Evolutionary conservation across 2,797 vertebrate genomes (phyloP), one percentile per base, ranked within the genome.

Genomic region (Danio aesculapii): DNA sequence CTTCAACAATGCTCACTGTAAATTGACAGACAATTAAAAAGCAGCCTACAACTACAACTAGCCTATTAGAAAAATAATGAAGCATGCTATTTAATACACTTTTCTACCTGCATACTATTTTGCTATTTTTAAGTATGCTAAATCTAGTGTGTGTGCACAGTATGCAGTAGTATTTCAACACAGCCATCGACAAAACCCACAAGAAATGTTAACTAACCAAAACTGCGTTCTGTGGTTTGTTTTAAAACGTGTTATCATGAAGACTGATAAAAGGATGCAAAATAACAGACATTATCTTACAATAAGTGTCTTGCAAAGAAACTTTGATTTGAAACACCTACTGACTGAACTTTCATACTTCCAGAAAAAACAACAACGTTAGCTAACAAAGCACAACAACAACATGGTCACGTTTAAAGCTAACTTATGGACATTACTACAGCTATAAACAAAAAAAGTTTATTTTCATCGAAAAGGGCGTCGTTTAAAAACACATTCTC

Each of bases 331-430:
- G 49, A 52, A 64, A 53, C 39, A 64, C 12, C 3, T 19, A 46
- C 73, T 64, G 72, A 41, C 59, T 63, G 47, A 63, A 73, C 70
- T 73, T 58, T 59, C 8, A 21, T 46, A 21, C 41, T 16, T 47
- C 3, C n/a, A 19, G 16, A 30, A 30, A 30, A 19, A 71, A 7
- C 50, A 71, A 43, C 30, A 5, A 17, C 5, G 68, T 71, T n/a
- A n/a, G n/a, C n/a, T 53, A 71, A 71, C 52, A 71, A 30, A 41
- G 2, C 30, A 13, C 14, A 0, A 13, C 14, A 0, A 13, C 7
- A 2, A 30, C 30, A 3, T 30, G 6, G 39, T 17, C 43, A 43
- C 13, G 39, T 63, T 43, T 8, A 55, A 55, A 43, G 6, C 6
- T 0, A 50, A 71, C 4, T 5, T 43, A 8, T 3, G 4, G 16